Base-by-base conservation (phyloP, 2,888 invertebrate genomes). In the Thecocarcelia acutangulata region DNA sequence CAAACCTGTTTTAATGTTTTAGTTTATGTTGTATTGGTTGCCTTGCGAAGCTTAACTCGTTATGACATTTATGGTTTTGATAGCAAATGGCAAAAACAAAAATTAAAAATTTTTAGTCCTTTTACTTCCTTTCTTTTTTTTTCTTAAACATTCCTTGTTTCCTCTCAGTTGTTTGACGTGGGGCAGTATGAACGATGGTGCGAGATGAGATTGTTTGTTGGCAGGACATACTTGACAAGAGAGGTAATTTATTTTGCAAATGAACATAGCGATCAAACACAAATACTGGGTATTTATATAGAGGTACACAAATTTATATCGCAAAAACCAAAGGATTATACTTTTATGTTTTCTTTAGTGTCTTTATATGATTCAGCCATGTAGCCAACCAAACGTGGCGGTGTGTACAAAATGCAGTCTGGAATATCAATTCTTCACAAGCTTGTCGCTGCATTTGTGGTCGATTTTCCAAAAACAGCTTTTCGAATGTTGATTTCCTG, bases 71-170 rank as follows among this genome's bases (percentile, higher is more conserved):
- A 88, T 88, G 89, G 87, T 87, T 83, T 84, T 83, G 75, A 79
- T 85, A 85, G 88, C 85, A 88, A 89, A 88, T 89, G 88, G 88
- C 89, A 88, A 87, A 87, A 88, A n/a, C n/a, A n/a, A n/a, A n/a
- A 89, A 85, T 87, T 87, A 84, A 84, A 56, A n/a, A 58, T 76
- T n/a, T 69, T 52, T 56, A 69, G 11, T 33, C 19, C 46, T 59
- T 44, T 6, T 64, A 37, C 46, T 40, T 28, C 28, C 46, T 58
- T 28, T 17, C 15, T 21, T 17, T 58, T 28, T 17, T 19, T 21
- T 17, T 58, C 15, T 72, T 15, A 17, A 52, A 28, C 5, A 24
- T 40, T 28, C 19, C 8, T 68, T 42, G 19, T 2, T 46, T 46
- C 28, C 46, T 66, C 19, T 68, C 6, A 17, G 1, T 72, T 42